Evolutionary conservation across 2,113 vertebrate species (phyloP).

Genomic region (Entelurus aequoreus): DNA sequence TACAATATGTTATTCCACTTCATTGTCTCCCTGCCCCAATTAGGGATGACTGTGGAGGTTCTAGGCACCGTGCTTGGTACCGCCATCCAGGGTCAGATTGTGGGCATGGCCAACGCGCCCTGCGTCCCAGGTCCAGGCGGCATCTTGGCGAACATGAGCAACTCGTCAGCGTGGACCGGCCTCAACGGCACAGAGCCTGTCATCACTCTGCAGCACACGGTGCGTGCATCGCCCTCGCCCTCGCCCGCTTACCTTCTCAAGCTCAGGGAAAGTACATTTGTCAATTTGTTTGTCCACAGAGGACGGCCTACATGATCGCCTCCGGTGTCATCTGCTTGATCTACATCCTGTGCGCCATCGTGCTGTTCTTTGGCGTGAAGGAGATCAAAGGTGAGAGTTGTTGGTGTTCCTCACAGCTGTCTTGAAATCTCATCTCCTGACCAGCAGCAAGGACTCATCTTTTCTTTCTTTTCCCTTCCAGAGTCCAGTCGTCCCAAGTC

Average conservation of each 20-base stretch:
- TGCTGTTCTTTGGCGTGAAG: slow-evolving; percentile 80
- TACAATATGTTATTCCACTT: background rate
- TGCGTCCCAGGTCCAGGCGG: slow-evolving; percentile 67
- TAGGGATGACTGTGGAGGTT: slow-evolving; percentile 96
- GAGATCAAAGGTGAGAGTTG: slow-evolving; percentile 81
- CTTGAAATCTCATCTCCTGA: slow-evolving; percentile 2
- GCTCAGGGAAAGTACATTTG: background rate
- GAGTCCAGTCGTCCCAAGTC: slow-evolving; percentile 70
- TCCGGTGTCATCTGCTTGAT: slow-evolving; percentile 84
- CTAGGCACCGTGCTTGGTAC: slow-evolving; percentile 88
- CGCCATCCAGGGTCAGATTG: slow-evolving; percentile 93
- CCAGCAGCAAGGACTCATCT: background rate
- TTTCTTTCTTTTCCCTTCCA: slow-evolving; percentile 34
- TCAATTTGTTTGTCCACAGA: slow-evolving; percentile 54
- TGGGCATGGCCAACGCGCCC: slow-evolving; percentile 78
- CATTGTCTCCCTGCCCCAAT: background rate
- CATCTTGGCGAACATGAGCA: slow-evolving; percentile 16
- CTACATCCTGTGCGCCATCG: slow-evolving; percentile 83
- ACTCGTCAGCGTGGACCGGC: background rate
- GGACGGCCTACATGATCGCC: slow-evolving; percentile 84
- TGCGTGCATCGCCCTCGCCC: slow-evolving; percentile 43
- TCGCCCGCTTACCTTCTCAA: background rate
- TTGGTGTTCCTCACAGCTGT: background rate
- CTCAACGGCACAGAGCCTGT: slow-evolving; percentile 62
- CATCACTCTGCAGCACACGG: slow-evolving; percentile 76